Percentiles rank a stretch among this genome's conserved stretches.
Evolutionary conservation across 2,113 vertebrate genomes (phyloP).

Genomic region (Xenotilapia flavipinnis): DNA sequence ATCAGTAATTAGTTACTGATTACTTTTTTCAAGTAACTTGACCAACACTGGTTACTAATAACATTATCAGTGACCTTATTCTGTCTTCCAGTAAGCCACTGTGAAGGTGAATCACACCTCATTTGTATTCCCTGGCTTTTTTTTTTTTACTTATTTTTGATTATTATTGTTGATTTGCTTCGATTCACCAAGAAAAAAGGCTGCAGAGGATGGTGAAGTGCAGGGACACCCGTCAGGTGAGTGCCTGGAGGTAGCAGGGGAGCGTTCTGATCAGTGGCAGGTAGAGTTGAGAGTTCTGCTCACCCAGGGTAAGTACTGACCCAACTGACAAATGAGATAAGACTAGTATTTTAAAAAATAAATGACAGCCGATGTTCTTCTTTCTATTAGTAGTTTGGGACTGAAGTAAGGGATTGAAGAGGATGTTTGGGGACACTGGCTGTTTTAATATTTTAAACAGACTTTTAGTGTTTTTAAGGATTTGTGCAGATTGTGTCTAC

Average conservation of each 20-base stretch:
- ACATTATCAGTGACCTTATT: background rate
- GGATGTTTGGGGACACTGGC: background rate
- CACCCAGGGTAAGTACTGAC: background rate
- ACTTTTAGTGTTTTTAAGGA: background rate
- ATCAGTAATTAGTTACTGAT: too few species aligned
- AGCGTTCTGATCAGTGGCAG: background rate
- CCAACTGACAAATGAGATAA: background rate
- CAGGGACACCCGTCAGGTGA: background rate
- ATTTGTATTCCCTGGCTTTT: background rate
- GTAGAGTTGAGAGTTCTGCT: background rate
- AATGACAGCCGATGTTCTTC: background rate
- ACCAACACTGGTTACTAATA: background rate
- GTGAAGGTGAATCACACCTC: background rate
- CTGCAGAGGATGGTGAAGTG: background rate
- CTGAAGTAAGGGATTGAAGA: background rate
- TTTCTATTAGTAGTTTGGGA: background rate
- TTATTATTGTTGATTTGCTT: background rate
- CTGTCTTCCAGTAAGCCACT: background rate
- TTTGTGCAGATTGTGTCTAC: background rate
- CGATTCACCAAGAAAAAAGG: background rate
- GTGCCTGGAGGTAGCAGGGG: background rate
- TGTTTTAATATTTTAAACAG: background rate
- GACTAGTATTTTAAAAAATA: background rate
- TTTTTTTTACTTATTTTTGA: background rate
- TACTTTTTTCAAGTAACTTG: background rate